Base-by-base conservation (phyloP, 2,113 vertebrate genomes). In the Grammomys surdaster region DNA sequence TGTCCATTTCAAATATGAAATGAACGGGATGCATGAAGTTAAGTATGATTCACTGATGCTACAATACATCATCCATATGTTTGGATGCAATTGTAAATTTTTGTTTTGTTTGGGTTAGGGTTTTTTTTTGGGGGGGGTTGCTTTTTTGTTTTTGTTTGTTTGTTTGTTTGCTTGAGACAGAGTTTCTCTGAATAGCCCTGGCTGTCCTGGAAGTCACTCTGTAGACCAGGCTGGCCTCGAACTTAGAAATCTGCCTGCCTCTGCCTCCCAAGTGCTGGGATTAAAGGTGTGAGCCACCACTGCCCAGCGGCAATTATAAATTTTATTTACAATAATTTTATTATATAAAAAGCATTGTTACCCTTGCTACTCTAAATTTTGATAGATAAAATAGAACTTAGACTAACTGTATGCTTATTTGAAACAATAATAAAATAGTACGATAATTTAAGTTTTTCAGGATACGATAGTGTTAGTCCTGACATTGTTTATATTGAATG, bases 11-110 rank as follows among this genome's bases (percentile, higher is more conserved):
- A 95, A 56, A 91, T 51, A 19, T 87, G 70, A 96, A 86, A 69
- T 86, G 36, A 43, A 51, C 80, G 73, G 82, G 26, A 24, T 22
- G 8, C 4, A 69, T 20, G 10, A 73, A 43, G 69, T 90, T 82
- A 91, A 93, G 91, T 87, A 90, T 72, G 73, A 92, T 77, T 90
- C 60, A 54, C 22, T 4, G 14, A 88, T 81, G 89, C 6, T n/a
- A 82, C 16, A 88, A 85, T 14, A 88, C 7, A 63, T 40, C n/a
- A 5, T 54, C 76, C 54, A 31, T 51, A 77, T 26, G 51, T 8
- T n/a, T 97, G 33, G 2, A 73, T 46, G 28, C 60, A 86, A 90
- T 70, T 89, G 40, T 26, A n/a, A n/a, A n/a, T n/a, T n/a, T n/a
- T n/a, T n/a, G n/a, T n/a, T n/a, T n/a, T n/a, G n/a, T n/a, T n/a